Base-by-base conservation (phyloP, 2,113 vertebrate species). In the Morone saxatilis region DNA sequence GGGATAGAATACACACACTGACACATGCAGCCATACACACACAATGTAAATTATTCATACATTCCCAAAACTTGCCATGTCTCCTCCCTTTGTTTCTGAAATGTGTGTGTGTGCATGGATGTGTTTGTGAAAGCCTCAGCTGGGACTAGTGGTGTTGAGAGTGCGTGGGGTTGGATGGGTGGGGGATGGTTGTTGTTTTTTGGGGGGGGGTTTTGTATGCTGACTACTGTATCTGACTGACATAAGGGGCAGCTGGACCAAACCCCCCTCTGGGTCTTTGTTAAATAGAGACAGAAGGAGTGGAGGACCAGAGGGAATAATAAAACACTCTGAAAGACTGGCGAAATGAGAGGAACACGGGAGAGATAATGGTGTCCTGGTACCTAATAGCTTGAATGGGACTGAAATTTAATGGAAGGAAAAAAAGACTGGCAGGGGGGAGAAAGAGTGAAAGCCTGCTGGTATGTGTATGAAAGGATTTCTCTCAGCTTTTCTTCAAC, bases 251-350 rank as follows among this genome's bases (percentile, higher is more conserved):
- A 89, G 81, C 87, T 80, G 85, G 83, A 86, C 78, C 80, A 65
- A 86, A 78, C 66, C 81, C 78, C 87, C 88, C 45, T 59, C 74
- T 20, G 77, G 57, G 84, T 56, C 76, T 83, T 91, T 90, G 75
- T 78, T 74, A 31, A 85, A 69, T 69, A 67, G 59, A 80, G 65
- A 76, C 76, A 75, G 76, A 85, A 76, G 87, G 63, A 85, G 57
- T 1, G 13, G 22, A 80, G 69, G 71, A 76, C 31, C 2, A 4
- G 17, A 40, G 72, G 73, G 82, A 43, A 57, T 86, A 69, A 84
- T 77, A 83, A 91, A 84, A 81, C 4, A 38, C 85, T 78, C 86
- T 86, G 81, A 91, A 86, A 88, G 80, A 61, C 72, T 57, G 78
- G 20, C 7, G 1, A 73, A 72, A 71, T 13, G n/a, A 19, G n/a